Base-by-base conservation (phyloP, 2,113 vertebrate genomes). In the Malurus cyaneus region DNA sequence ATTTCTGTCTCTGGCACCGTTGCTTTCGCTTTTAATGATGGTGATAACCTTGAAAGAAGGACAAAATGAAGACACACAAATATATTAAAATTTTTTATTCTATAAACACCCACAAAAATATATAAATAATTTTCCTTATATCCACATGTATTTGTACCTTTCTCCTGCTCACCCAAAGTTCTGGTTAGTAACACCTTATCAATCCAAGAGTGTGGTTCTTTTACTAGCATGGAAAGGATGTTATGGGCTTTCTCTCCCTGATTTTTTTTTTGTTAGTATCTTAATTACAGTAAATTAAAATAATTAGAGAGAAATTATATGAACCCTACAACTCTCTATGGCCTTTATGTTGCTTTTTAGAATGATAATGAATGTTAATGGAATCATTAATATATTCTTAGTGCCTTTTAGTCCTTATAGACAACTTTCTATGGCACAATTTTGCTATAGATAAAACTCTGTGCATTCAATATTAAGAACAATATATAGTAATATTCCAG, bases 271-370 rank as follows among this genome's bases (percentile, higher is more conserved):
- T 23, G 3, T 81, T 89, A 70, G 17, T 89, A 66, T 95, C 91
- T 97, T 97, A 97, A 98, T 98, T 98, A 96, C 54, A 96, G 91
- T 93, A 96, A 96, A 97, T 97, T 96, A 95, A 93, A 96, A 96
- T 97, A 97, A 97, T 97, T 96, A 96, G 59, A 93, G 67, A 80
- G 77, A 96, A 97, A 97, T 97, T 95, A 64, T 91, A 88, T 94
- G 89, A 97, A 92, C 66, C 18, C 28, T 95, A 89, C 31, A 96
- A 94, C 93, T 97, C 89, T 80, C 94, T 49, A 59, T 93, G 84
- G 95, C 78, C 52, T 96, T 94, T 96, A 89, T 94, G 18, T 52
- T 97, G 72, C 70, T 91, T 96, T 96, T 97, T 92, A 87, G 78
- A 92, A 92, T 94, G 54, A 94, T 97, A 97, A 97, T 95, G 86